Evolutionary conservation across 37 sponge, comb jelly and placozoan species (phyloP), one percentile per base, ranked within the genome.

Genomic region (Tethya wilhelma): DNA sequence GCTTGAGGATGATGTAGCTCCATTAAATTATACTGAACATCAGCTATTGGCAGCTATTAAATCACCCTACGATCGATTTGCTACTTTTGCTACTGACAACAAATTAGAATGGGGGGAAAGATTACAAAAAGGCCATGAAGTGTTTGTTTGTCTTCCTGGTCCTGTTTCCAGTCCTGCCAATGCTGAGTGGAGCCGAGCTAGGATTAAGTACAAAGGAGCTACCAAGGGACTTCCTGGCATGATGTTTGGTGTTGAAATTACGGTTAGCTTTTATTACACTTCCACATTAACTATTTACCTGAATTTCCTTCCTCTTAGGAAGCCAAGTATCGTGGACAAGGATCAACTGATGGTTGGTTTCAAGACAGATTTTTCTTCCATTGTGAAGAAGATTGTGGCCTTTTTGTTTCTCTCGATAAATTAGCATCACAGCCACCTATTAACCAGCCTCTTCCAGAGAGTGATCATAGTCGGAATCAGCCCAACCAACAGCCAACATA

Each of bases 241-340:
- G 0, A 38, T 26, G 28, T 91, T 91, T 87, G 92, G 92, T 69
- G 84, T 91, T 29, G 92, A 91, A 57, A 69, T 91, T 20, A 49
- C 57, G 65, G 92, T 91, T 26, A 62, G 78, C 59, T 17, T 59
- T 14, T 65, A 44, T 41, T 33, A 20, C 32, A 20, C 26, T 71
- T 55, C 45, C 14, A 56, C 6, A 25, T 68, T 11, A 57, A 58
- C 12, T 41, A 19, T 30, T 12, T 3, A 39, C 56, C 26, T 43
- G 28, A 4, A n/a, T 73, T 55, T 12, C 33, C 8, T 17, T 31
- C 1, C 8, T 43, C 45, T 31, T 49, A 88, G 88, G 83, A 88
- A 17, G 14, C 32, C 0, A 26, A 67, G 19, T 81, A 73, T 41
- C 59, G 65, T 38, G 64, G 66, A 12, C 59, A 11, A 56, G 92